A percentile compares a stretch with the other conserved stretches of the same genome.
These are phyloP conservation scores for Scomberomorus guttatus DNA, from an alignment of 2,797 vertebrate genomes.

Conservation along the genomic window DNA sequence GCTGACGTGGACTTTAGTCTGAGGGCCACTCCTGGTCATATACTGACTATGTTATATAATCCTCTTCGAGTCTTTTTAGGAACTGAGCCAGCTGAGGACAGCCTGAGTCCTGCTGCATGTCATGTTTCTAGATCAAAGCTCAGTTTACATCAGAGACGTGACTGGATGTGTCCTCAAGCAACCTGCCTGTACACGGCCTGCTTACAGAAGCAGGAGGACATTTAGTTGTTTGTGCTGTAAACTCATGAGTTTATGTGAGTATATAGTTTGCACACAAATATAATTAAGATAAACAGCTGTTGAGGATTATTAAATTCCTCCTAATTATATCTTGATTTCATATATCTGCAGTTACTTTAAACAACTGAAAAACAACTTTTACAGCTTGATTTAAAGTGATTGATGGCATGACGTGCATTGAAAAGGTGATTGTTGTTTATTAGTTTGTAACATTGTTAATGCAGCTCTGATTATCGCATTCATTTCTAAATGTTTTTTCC, in stretches of 20 bases:
- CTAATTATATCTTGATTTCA: neutral
- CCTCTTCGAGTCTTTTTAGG: conserved; percentile 18
- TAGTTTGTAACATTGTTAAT: too few relatives aligned
- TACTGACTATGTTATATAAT: conserved; percentile 17
- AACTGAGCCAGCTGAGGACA: conserved; percentile 29
- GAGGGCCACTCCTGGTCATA: neutral
- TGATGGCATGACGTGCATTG: too few relatives aligned
- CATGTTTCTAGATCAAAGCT: conserved; percentile 42
- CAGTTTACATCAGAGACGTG: conserved; percentile 19
- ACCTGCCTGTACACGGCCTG: too few relatives aligned
- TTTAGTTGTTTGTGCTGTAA: conserved; percentile 23
- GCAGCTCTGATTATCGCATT: neutral
- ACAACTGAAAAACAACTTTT: too few relatives aligned
- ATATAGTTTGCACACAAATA: neutral
- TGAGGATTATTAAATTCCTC: neutral
- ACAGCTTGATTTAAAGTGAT: too few relatives aligned
- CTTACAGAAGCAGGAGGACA: neutral
- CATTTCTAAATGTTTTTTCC: neutral
- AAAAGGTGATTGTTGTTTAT: too few relatives aligned
- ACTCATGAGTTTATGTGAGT: conserved; percentile 7
- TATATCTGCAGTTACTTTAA: neutral
- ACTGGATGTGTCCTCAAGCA: conserved; percentile 24
- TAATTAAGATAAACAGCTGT: conserved; percentile 24
- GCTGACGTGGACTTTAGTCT: neutral
- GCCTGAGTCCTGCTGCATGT: neutral